Evolutionary conservation across 2,113 vertebrate genomes (phyloP).

Genomic region (Illadopsis cleaveri): DNA sequence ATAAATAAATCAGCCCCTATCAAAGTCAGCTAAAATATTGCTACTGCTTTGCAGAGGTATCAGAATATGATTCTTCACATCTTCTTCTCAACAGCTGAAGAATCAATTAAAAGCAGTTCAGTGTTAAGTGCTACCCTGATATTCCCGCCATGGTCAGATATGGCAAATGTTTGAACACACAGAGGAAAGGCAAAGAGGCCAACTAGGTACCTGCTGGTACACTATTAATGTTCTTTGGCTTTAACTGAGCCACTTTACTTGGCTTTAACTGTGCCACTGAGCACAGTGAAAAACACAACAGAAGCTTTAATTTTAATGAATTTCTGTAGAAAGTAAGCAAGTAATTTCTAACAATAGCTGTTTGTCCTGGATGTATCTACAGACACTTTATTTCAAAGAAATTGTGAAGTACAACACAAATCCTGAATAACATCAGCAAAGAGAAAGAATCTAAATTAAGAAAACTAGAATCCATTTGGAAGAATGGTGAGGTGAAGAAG

Average conservation of each 20-base stretch:
- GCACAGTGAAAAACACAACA: neutral
- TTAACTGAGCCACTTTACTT: neutral
- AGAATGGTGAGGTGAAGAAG: neutral
- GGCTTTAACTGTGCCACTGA: neutral
- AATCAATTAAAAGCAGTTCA: neutral
- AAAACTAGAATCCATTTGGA: neutral
- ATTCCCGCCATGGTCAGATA: neutral
- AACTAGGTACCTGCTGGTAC: neutral
- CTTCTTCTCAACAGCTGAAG: neutral
- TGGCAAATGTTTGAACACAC: neutral
- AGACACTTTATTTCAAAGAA: neutral
- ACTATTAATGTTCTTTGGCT: neutral
- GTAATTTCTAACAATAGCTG: neutral
- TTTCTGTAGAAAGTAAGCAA: neutral
- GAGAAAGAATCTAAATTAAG: neutral
- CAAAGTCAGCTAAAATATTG: neutral
- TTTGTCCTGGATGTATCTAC: neutral
- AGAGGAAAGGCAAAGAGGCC: neutral
- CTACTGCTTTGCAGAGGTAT: neutral
- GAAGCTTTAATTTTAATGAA: neutral
- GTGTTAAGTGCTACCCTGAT: neutral
- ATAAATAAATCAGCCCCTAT: neutral
- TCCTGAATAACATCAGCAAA: neutral
- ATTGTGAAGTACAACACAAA: neutral
- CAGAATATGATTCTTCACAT: neutral